Evolutionary conservation across 2,888 invertebrate species (phyloP), one percentile per base, ranked within the genome.

Genomic region (Troides aeacus): DNA sequence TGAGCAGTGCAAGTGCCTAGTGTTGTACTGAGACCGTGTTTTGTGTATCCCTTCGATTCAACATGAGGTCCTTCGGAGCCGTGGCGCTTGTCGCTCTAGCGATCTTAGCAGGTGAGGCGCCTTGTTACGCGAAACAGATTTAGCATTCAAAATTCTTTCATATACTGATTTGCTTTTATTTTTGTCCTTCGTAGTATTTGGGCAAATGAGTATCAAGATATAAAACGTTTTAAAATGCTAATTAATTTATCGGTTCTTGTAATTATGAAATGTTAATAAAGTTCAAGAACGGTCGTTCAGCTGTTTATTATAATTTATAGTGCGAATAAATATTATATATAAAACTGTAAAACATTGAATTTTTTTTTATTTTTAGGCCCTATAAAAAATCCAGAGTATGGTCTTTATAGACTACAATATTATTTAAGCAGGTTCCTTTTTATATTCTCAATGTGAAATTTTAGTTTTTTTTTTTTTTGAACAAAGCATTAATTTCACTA

Each of bases 51-150:
- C n/a, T 61, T 50, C 63, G 70, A 72, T 70, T 71, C 79, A 89
- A 76, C 75, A 89, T 90, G 89, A 89, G 82, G 88, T 88, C 86
- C 79, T 80, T 83, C 82, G 77, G 86, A 85, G 88, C 86, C 72
- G 79, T 79, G 77, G 88, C 86, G 86, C 86, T 81, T 64, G 82
- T 75, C 75, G 77, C 82, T 71, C 79, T 90, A 75, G 87, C 87
- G 77, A 79, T 89, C 74, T 75, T 88, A 79, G 84, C 91, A 91
- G 91, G 91, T 91, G 72, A 81, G 82, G 39, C 61, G 53, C 21
- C 36, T 21, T 18, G 50, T 18, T 24, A 36, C 30, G n/a, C 21
- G 3, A 21, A 30, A 17, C 18, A 15, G 50, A 58, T 58, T 1
- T 21, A 30, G 42, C 21, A 12, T 60, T 30, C 17, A 39, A 15